Conservation (phyloP, 2,113 vertebrate genomes). For the Gavia stellata region DNA sequence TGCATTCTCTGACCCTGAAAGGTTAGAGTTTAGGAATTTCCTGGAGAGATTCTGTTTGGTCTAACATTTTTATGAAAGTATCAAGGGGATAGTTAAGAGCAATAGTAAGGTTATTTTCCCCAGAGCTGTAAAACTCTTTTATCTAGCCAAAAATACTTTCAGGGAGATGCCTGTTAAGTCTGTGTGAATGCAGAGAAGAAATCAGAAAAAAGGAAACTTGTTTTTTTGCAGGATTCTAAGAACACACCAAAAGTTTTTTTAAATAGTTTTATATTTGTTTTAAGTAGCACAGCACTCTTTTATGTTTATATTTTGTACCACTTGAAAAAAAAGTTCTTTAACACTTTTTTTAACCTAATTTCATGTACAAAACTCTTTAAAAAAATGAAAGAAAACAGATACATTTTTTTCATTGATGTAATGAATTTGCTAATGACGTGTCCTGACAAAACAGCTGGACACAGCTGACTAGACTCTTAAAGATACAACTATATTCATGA, state of each 20-base stretch:
- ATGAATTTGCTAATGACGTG: neutral
- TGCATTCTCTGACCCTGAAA: slow-evolving; percentile 73
- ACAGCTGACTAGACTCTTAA: slow-evolving; percentile 8
- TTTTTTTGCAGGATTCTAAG: neutral
- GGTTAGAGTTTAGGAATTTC: slow-evolving; percentile 78
- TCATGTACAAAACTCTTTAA: neutral
- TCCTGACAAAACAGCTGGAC: slow-evolving; percentile 15
- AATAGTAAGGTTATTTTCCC: slow-evolving; percentile 47
- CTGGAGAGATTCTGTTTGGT: slow-evolving; percentile 73
- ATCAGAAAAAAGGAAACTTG: neutral
- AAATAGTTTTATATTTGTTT: neutral
- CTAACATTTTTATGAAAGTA: slow-evolving; percentile 69
- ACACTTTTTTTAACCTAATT: neutral
- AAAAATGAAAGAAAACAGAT: neutral
- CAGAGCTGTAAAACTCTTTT: slow-evolving; percentile 60
- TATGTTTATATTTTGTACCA: neutral
- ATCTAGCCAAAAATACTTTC: slow-evolving; percentile 61
- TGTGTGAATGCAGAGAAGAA: neutral
- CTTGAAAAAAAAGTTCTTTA: neutral
- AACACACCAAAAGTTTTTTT: neutral
- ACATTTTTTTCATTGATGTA: neutral
- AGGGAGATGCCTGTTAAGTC: neutral
- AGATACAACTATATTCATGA: neutral
- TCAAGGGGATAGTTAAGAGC: slow-evolving; percentile 65
- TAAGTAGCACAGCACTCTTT: neutral